A percentile compares a stretch with the other conserved stretches of the same genome.
Conservation (phyloP, 2,113 vertebrate genomes). For the Otolemur garnettii region DNA sequence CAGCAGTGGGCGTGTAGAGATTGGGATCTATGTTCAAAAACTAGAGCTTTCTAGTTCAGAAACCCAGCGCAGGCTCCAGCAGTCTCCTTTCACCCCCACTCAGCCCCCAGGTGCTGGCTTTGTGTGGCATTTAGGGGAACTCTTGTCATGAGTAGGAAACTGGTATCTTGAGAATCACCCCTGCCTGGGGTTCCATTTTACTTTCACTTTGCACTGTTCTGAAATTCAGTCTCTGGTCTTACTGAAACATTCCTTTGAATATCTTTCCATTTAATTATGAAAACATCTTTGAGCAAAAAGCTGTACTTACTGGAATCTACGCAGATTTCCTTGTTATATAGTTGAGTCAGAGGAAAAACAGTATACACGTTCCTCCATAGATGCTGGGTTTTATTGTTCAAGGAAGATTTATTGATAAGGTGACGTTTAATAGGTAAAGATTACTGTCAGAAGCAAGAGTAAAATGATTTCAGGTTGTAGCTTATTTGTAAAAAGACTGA, state of each 20-base stretch:
- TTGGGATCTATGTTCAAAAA: background rate
- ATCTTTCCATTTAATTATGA: constrained; percentile 64
- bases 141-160: background rate
- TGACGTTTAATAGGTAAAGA: constrained; percentile 11
- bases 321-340: background rate
- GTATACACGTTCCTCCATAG: background rate
- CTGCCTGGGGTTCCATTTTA: constrained; percentile 19
- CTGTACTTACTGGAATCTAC: background rate
- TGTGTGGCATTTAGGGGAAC: background rate
- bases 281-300: constrained; percentile 1
- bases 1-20: background rate
- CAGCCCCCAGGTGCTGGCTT: background rate
- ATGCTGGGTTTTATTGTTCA: constrained; percentile 40
- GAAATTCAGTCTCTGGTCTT: constrained; percentile 55
- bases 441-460: background rate
- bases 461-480: constrained; percentile 13
- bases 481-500: background rate
- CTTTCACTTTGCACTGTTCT: constrained; percentile 77
- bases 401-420: background rate
- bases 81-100: no score
- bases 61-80: background rate
- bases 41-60: background rate
- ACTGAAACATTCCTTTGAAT: background rate
- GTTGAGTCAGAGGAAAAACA: constrained; percentile 68
- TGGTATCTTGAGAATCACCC: background rate